Conservation (phyloP, 2,888 invertebrate species). For the Hypsopygia costalis region DNA sequence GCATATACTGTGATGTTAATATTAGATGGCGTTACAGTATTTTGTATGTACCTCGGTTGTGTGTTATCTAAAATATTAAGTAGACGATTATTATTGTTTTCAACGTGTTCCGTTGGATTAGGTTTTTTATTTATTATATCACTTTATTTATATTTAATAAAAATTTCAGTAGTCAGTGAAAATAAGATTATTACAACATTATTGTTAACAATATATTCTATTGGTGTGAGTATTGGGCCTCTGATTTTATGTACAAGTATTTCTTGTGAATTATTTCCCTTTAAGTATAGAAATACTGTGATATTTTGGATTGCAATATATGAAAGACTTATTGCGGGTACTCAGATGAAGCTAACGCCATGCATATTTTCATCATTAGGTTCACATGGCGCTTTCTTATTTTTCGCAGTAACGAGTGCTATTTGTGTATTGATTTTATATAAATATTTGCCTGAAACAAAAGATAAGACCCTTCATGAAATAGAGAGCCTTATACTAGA, state of each 20-base stretch:
- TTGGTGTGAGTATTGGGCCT: slow-evolving; percentile 36
- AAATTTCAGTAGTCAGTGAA: slow-evolving; percentile 22
- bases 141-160: slow-evolving; percentile 29
- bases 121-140: slow-evolving; percentile 29
- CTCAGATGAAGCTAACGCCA: slow-evolving; percentile 29
- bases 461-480: slow-evolving; percentile 42
- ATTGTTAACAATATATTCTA: slow-evolving; percentile 27
- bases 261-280: slow-evolving; percentile 31
- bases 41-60: slow-evolving; percentile 33
- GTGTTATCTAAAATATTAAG: slow-evolving; percentile 25
- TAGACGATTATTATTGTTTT: slow-evolving; percentile 30
- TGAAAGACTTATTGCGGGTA: slow-evolving; percentile 8
- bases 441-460: slow-evolving; percentile 42
- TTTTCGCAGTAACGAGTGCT: slow-evolving; percentile 24
- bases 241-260: slow-evolving; percentile 27
- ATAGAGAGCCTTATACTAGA: slow-evolving; percentile 16
- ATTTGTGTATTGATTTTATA: slow-evolving; percentile 24
- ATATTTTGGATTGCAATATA: slow-evolving; percentile 6
- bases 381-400: slow-evolving; percentile 31
- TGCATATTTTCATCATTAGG: slow-evolving; percentile 26
- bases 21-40: slow-evolving; percentile 40
- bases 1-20: slow-evolving; percentile 44
- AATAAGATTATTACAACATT: slow-evolving; percentile 26
- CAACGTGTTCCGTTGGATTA: slow-evolving; percentile 16
- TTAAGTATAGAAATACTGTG: slow-evolving; percentile 30